Evolutionary conservation across 2,797 vertebrate genomes (phyloP).

Genomic region (Cottoperca gobio): DNA sequence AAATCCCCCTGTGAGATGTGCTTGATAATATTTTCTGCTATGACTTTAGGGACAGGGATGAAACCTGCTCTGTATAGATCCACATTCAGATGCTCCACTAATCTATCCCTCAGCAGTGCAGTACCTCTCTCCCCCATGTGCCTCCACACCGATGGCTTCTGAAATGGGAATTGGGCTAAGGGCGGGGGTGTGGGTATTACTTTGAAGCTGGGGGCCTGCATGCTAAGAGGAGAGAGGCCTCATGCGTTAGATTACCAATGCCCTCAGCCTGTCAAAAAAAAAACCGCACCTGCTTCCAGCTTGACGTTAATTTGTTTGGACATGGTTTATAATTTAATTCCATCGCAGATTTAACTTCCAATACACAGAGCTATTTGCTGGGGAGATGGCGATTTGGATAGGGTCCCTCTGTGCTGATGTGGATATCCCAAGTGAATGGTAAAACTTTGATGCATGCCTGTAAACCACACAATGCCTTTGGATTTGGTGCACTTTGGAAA

Average conservation of each 20-base stretch:
- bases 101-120: constrained; percentile 58
- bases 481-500: constrained; percentile 65
- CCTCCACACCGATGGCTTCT: constrained; percentile 63
- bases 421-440: constrained; percentile 69
- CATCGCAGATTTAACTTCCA: constrained; percentile 81
- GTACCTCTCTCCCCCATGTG: constrained; percentile 63
- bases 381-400: constrained; percentile 57
- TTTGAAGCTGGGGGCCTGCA: constrained; percentile 55
- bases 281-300: constrained; percentile 76
- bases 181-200: constrained; percentile 33
- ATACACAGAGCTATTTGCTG: constrained; percentile 73
- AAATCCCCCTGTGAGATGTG: constrained; percentile 57
- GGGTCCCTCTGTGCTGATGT: constrained; percentile 37
- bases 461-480: constrained; percentile 61
- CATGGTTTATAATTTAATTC: constrained; percentile 86
- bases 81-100: constrained; percentile 80
- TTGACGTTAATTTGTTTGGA: constrained; percentile 87
- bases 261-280: constrained; percentile 75
- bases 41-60: constrained; percentile 60
- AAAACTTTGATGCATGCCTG: constrained; percentile 67
- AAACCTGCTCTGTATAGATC: constrained; percentile 66
- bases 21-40: constrained; percentile 66
- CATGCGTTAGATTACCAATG: constrained; percentile 79
- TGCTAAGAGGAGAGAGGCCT: constrained; percentile 63
- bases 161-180: constrained; percentile 67